Conservation (phyloP, 2,797 vertebrate genomes). For the Rhinoraja longicauda region DNA sequence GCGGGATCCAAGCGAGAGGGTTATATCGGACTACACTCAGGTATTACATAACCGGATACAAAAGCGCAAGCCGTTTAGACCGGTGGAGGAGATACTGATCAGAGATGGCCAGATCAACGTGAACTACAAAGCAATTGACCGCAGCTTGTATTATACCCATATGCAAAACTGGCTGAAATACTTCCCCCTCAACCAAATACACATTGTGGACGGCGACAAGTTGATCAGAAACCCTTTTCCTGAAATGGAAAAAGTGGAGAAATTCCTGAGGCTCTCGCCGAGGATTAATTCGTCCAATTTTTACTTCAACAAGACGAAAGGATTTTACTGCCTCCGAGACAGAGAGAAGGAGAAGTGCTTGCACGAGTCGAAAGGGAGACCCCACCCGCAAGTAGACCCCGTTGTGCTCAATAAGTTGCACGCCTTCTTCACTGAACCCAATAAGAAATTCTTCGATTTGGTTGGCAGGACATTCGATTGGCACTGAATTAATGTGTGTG, state of each 20-base stretch:
- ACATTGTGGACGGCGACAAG: conserved; percentile 85
- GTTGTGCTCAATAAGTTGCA: conserved; percentile 76
- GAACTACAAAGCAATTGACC: conserved; percentile 90
- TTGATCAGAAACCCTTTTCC: conserved; percentile 83
- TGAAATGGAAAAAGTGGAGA: conserved; percentile 85
- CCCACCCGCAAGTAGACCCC: conserved; percentile 75
- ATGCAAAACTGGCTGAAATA: conserved; percentile 85
- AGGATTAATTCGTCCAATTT: conserved; percentile 88
- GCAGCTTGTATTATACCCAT: conserved; percentile 84
- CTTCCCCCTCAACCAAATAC: conserved; percentile 75
- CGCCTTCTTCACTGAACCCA: conserved; percentile 83
- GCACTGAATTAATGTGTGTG: conserved; percentile 58
- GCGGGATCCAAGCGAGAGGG: conserved; percentile 84
- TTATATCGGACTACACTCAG: conserved; percentile 97
- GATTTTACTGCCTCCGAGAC: conserved; percentile 90
- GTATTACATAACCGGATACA: conserved; percentile 89
- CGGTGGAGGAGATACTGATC: conserved; percentile 79
- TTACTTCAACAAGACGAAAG: conserved; percentile 95
- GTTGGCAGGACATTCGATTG: conserved; percentile 89
- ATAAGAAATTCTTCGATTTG: conserved; percentile 85
- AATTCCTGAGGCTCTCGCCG: conserved; percentile 75
- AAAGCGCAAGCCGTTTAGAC: conserved; percentile 81
- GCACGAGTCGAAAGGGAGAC: conserved; percentile 87
- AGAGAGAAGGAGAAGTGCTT: conserved; percentile 82
- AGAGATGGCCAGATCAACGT: conserved; percentile 76